Evolutionary conservation across 2,113 vertebrate species (phyloP), one percentile per base, ranked within the genome.

Genomic region (Brevimyrus niger): DNA sequence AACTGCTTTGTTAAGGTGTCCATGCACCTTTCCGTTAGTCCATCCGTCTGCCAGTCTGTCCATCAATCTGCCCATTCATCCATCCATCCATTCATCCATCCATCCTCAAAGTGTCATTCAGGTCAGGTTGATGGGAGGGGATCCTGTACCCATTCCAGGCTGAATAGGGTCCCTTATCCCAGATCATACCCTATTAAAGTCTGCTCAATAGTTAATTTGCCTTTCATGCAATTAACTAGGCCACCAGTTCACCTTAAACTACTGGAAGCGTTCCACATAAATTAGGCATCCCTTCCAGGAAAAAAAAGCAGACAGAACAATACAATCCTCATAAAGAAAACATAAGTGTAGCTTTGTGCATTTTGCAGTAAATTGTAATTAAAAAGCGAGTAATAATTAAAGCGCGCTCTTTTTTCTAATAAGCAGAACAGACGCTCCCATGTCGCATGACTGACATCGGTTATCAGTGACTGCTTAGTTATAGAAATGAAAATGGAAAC

Each of bases 361-460:
- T 94, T 94, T 94, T 93, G 94, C 93, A 95, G 95, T 92, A 94
- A 92, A 90, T 91, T 93, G 93, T 92, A 94, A 94, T 94, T 92
- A 92, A 92, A 94, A 94, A 95, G 95, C 94, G 94, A 92, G 91
- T 90, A 76, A 80, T 42, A 80, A 42, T 80, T 80, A 42, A 80
- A 80, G 73, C 42, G 61, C 10, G 61, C 35, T 19, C 73, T 19
- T 80, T 42, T 80, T 42, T 80, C 73, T 80, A 42, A 80, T 17
- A 42, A 17, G 73, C 31, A 80, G 73, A 80, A 80, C 35, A 80
- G 73, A 84, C 19, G 19, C 15, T 23, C 23, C 44, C 42, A 84
- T 84, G 23, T 23, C 21, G 21, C 42, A 44, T 84, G 82, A 47
- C 1, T 46, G 44, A 84, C 38, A 23, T 84, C 82, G 27, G 19